These are phyloP conservation scores for Tetramorium parvispinum DNA, from an alignment of 1,140 invertebrate genomes.

Conservation along the genomic window DNA sequence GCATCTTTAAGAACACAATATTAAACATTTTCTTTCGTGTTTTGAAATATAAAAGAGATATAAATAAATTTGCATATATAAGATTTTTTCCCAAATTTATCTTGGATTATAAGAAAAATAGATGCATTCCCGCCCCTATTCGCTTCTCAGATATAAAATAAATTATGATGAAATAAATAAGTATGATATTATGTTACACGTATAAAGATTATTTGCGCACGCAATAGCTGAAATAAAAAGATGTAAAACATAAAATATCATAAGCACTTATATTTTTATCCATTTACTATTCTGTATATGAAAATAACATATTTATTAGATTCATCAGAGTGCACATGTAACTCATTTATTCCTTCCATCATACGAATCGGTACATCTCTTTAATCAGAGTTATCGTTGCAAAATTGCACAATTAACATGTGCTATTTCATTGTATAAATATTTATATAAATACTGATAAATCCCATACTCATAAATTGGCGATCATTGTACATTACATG, in stretches of 20 bases:
- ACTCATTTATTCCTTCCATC: background rate
- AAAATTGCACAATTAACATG: slow-evolving; percentile 50
- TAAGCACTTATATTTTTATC: background rate
- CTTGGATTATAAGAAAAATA: background rate
- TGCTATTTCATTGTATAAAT: slow-evolving; percentile 54
- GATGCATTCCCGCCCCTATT: background rate
- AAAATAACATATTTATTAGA: slow-evolving; percentile 17
- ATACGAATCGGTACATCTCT: slow-evolving; percentile 40
- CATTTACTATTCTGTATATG: background rate
- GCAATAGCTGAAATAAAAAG: background rate
- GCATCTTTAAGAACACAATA: background rate
- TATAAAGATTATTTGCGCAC: background rate
- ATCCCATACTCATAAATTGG: slow-evolving; percentile 19
- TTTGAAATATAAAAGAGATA: background rate
- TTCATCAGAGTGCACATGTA: background rate
- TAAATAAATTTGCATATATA: background rate
- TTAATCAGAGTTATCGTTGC: slow-evolving; percentile 51
- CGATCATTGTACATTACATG: slow-evolving; percentile 40
- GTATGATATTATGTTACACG: background rate
- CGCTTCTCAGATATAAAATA: background rate
- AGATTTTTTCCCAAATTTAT: background rate
- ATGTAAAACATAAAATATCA: background rate
- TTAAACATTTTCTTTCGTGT: background rate
- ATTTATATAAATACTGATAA: slow-evolving; percentile 57
- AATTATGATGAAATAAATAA: background rate